Base-by-base conservation (phyloP, 2,888 invertebrate species). In the Oeneis ivallda region DNA sequence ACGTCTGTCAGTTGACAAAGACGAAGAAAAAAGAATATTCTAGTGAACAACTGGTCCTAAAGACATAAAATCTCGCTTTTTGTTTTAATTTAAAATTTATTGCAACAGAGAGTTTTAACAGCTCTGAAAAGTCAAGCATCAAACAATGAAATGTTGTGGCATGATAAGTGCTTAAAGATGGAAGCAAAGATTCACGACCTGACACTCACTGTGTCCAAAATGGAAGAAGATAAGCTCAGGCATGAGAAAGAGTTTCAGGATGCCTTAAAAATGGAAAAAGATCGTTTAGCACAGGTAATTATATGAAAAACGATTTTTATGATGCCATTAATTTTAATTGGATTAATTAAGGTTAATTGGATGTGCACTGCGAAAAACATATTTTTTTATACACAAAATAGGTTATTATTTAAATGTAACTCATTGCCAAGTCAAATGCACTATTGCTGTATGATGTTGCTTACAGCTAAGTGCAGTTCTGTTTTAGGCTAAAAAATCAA, bases 121-220 rank as follows among this genome's bases (percentile, higher is more conserved):
- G 70, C 82, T 54, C 64, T 85, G 9, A 87, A 89, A 79, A 85
- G 76, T 67, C 76, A 84, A 52, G 74, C 87, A 19, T 76, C 83
- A 60, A 86, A 75, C 69, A 92, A 80, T 75, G 94, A 94, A 75
- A 77, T 83, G 41, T 65, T 85, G 67, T 84, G 86, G 74, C 89
- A 81, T 73, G 92, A 92, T 47, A 91, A 89, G 71, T 85, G 85
- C 71, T 75, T 81, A 2, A 86, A 84, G 70, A 78, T 91, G 73
- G 90, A 92, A 69, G 77, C 82, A 43, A 91, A 87, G 72, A 74
- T 92, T 34, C 81, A 85, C 70, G 92, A 92, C 47, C 73, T 90
- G 60, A 82, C 83, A 34, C 80, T 81, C 60, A 75, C 81, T 13
- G 66, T 92, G 13, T 72, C 83, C 3, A 88, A 84, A 77, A 80